phyloP scores from a whole-genome alignment of 2,888 invertebrate genomes.

The Stenodera caucasica region DNA sequence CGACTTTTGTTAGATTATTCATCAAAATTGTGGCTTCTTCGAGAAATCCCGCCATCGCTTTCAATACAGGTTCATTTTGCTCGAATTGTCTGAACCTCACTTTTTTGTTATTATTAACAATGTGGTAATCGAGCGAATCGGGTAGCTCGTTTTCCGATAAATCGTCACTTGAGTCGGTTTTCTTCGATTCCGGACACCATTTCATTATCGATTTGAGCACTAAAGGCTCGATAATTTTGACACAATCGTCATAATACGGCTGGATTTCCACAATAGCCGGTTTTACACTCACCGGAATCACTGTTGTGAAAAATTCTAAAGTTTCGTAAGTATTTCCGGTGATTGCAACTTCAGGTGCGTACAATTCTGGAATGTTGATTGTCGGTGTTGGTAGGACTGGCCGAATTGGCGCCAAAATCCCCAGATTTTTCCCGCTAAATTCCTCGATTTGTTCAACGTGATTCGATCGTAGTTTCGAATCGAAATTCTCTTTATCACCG shows the following conservation, averaged over 20 bases:
- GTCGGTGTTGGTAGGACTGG: constrained; percentile 19
- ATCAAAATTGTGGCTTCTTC: constrained; percentile 54
- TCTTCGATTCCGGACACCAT: constrained; percentile 14
- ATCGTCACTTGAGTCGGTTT: constrained; percentile 21
- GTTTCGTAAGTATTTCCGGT: constrained; percentile 29
- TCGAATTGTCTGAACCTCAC: constrained; percentile 38
- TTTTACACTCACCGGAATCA: constrained; percentile 28
- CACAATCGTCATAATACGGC: constrained; percentile 28
- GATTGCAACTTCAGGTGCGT: constrained; percentile 41
- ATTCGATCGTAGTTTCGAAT: not conserved
- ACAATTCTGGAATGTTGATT: constrained; percentile 38
- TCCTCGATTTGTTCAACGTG: not conserved
- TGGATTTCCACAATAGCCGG: constrained; percentile 27
- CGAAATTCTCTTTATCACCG: not conserved
- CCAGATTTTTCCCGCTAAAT: not conserved
- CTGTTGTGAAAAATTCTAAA: constrained; percentile 31
- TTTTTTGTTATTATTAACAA: constrained; percentile 39
- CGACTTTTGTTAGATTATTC: constrained; percentile 46
- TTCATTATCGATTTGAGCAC: constrained; percentile 47
- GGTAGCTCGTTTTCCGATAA: constrained; percentile 27
- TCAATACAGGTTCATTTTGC: constrained; percentile 44
- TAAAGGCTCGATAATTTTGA: constrained; percentile 38
- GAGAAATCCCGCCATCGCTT: constrained; percentile 53
- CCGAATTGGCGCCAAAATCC: not conserved
- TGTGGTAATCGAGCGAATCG: constrained; percentile 46